phyloP scores from a whole-genome alignment of 2,888 invertebrate species.

The Fragum sueziense region DNA sequence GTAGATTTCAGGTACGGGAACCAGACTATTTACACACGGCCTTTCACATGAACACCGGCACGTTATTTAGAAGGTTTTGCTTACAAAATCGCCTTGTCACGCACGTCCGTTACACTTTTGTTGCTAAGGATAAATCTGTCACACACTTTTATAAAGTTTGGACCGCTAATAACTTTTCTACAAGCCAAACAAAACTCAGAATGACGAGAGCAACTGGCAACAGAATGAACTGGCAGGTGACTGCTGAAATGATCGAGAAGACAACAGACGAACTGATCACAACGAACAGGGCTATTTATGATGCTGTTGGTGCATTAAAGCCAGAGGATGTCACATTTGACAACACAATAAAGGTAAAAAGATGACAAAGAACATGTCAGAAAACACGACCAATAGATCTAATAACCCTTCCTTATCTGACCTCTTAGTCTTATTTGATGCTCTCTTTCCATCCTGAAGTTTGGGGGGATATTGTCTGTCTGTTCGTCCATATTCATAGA shows the following conservation, averaged over 20 bases:
- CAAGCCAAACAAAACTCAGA: slow-evolving; percentile 30
- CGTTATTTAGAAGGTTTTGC: background rate
- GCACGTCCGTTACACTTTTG: background rate
- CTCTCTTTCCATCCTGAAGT: no score
- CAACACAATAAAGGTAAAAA: slow-evolving; percentile 78
- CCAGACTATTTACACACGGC: no score
- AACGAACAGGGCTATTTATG: slow-evolving; percentile 77
- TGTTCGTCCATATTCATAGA: no score
- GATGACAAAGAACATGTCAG: no score
- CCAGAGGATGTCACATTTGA: slow-evolving; percentile 74
- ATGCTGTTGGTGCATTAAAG: slow-evolving; percentile 74
- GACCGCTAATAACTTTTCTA: background rate
- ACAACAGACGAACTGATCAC: slow-evolving; percentile 73
- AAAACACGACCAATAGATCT: no score
- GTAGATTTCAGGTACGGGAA: no score
- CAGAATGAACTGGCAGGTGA: slow-evolving; percentile 76
- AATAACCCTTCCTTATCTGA: no score
- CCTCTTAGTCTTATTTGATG: no score
- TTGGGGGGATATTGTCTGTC: no score
- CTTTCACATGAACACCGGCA: background rate
- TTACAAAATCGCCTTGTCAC: background rate
- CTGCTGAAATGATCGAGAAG: slow-evolving; percentile 70
- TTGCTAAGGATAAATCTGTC: background rate
- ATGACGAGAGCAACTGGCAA: slow-evolving; percentile 73
- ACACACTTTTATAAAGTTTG: background rate